Evolutionary conservation across 2,888 invertebrate species (phyloP).

Genomic region (Nymphalis c-album): DNA sequence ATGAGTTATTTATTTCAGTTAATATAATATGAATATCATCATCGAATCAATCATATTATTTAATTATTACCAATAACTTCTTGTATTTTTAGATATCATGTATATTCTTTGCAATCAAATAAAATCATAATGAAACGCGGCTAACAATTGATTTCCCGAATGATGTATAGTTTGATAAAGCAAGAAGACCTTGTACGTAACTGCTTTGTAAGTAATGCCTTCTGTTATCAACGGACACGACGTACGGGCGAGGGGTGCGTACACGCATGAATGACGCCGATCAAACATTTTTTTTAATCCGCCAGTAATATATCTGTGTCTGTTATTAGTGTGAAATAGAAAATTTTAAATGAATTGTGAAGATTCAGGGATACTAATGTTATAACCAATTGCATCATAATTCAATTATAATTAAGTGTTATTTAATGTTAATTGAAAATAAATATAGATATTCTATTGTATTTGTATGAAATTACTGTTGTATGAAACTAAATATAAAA

Average conservation of each 20-base stretch:
- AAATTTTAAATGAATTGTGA: slow-evolving; percentile 5
- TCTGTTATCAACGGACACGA: slow-evolving; percentile 45
- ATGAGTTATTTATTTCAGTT: background rate
- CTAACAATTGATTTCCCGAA: slow-evolving; percentile 42
- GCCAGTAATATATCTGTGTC: slow-evolving; percentile 15
- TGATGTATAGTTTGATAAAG: slow-evolving; percentile 42
- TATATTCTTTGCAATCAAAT: slow-evolving; percentile 21
- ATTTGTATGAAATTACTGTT: too few species aligned
- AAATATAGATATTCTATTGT: too few species aligned
- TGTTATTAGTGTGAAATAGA: background rate
- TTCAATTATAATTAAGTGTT: too few species aligned
- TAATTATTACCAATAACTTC: background rate
- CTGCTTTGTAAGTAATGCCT: slow-evolving; percentile 37
- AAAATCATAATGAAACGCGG: slow-evolving; percentile 31
- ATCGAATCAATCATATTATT: background rate
- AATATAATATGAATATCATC: background rate
- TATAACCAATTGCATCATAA: too few species aligned
- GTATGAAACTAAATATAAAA: too few species aligned
- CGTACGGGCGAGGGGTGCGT: slow-evolving; percentile 45
- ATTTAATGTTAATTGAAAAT: too few species aligned
- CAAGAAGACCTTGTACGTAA: slow-evolving; percentile 46
- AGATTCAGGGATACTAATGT: background rate
- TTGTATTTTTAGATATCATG: slow-evolving; percentile 11
- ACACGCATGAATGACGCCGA: slow-evolving; percentile 37
- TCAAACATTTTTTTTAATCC: slow-evolving; percentile 29